These are phyloP conservation scores for Dicycla oo DNA, from an alignment of 2,888 invertebrate species.

Conservation along the genomic window DNA sequence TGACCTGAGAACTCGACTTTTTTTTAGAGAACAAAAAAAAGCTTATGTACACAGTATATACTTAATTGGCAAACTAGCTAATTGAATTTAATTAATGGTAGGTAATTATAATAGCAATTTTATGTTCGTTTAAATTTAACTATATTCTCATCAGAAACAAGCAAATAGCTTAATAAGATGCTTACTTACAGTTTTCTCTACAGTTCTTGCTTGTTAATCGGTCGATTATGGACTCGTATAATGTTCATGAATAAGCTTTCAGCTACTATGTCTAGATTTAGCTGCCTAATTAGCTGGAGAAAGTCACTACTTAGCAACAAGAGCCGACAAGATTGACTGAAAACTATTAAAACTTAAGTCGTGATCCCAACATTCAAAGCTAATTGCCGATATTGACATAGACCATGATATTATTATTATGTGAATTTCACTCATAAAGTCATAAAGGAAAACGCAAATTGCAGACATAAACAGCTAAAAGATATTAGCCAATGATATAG, in stretches of 20 bases:
- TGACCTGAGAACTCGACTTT: background rate
- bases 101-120: constrained; percentile 17
- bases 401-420: background rate
- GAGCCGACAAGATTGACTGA: constrained; percentile 5
- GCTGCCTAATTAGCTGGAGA: constrained; percentile 23
- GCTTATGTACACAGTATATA: background rate
- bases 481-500: background rate
- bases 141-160: constrained; percentile 18
- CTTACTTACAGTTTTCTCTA: constrained; percentile 12
- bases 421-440: constrained; percentile 1
- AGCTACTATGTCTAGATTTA: constrained; percentile 9
- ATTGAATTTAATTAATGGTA: constrained; percentile 15
- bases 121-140: constrained; percentile 3
- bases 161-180: constrained; percentile 29
- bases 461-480: too few species aligned
- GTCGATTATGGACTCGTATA: constrained; percentile 13
- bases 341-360: constrained; percentile 15
- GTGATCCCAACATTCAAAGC: constrained; percentile 11
- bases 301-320: constrained; percentile 11
- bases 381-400: constrained; percentile 10
- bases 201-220: background rate
- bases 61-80: constrained; percentile 19
- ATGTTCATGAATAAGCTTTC: constrained; percentile 1
- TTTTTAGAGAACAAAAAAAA: constrained; percentile 21
- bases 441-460: too few species aligned